phyloP scores from a whole-genome alignment of 2,888 invertebrate genomes.

The Zelleria hepariella region DNA sequence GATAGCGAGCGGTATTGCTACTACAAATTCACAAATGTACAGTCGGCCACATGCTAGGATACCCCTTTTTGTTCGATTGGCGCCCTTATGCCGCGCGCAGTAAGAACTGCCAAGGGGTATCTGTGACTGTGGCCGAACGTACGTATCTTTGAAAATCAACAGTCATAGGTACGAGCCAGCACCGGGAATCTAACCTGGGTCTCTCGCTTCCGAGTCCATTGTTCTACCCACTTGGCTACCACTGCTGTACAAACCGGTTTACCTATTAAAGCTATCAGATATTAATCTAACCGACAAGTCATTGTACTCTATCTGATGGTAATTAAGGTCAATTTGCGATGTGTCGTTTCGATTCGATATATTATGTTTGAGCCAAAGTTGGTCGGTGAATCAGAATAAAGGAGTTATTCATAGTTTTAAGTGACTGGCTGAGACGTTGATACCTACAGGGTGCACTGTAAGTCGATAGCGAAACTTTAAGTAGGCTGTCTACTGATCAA shows the following conservation, averaged over 20 bases:
- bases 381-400: neutral
- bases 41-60: no score
- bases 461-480: neutral
- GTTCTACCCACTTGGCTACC: no score
- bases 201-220: neutral
- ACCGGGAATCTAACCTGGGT: neutral
- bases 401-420: neutral
- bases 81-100: no score
- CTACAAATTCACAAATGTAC: no score
- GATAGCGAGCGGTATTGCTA: no score
- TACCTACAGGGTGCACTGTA: neutral
- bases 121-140: no score
- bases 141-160: no score
- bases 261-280: neutral
- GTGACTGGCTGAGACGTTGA: neutral
- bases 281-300: neutral
- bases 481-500: neutral
- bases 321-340: neutral
- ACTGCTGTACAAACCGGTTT: no score
- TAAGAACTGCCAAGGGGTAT: no score
- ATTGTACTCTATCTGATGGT: neutral
- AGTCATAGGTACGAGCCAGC: neutral
- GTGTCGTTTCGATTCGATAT: neutral
- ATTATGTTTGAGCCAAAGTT: neutral
- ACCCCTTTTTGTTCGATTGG: no score